These are phyloP conservation scores for Drosophila infuscata DNA, from an alignment of 2,888 invertebrate genomes.

Conservation along the genomic window DNA sequence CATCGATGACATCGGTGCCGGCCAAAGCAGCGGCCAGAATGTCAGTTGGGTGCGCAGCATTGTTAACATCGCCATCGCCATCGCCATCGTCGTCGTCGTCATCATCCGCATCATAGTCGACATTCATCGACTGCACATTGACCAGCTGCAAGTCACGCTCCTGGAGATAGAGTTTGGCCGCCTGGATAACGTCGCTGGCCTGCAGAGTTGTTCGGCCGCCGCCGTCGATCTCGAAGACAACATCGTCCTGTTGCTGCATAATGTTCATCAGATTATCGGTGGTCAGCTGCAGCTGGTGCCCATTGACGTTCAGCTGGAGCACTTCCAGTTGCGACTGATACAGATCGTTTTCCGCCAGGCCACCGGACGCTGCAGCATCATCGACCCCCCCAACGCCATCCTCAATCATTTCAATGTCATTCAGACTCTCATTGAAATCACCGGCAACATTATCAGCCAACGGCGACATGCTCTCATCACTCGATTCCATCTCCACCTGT, in stretches of 20 bases:
- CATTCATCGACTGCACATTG: constrained; percentile 65
- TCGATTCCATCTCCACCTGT: not conserved
- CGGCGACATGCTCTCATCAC: not conserved
- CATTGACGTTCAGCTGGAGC: constrained; percentile 55
- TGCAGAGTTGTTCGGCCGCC: constrained; percentile 36
- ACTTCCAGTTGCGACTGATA: constrained; percentile 43
- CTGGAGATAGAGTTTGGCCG: constrained; percentile 72
- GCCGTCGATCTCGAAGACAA: constrained; percentile 46
- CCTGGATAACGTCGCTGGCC: constrained; percentile 72
- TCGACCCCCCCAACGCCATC: constrained; percentile 8
- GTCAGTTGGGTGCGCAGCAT: constrained; percentile 84
- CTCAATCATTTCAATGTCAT: constrained; percentile 14
- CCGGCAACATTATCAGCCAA: constrained; percentile 27
- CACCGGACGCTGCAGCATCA: not conserved
- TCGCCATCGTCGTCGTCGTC: not conserved
- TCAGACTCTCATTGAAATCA: not conserved
- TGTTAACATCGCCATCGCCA: constrained; percentile 14
- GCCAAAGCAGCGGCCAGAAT: constrained; percentile 91
- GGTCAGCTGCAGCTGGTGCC: constrained; percentile 58
- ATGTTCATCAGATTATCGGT: constrained; percentile 56
- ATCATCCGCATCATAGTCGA: constrained; percentile 23
- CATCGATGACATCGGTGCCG: constrained; percentile 85
- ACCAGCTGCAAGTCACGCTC: constrained; percentile 84
- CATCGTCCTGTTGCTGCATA: constrained; percentile 58
- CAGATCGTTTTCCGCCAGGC: constrained; percentile 8